A percentile compares a stretch with the other conserved stretches of the same genome.
These are phyloP conservation scores for Lottia scabra DNA, from an alignment of 2,888 invertebrate genomes.

Conservation along the genomic window DNA sequence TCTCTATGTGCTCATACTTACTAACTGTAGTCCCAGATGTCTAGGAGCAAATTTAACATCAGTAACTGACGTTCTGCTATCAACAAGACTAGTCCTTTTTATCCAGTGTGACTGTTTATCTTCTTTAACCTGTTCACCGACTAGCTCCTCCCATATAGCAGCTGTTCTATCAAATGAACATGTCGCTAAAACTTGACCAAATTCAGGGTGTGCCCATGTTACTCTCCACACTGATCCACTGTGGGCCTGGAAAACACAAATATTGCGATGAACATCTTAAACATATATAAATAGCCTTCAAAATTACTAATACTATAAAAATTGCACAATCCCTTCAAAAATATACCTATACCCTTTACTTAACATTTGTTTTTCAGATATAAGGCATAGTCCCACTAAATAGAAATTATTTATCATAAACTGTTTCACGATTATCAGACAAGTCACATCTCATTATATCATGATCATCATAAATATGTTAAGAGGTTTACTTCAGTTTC, in stretches of 20 bases:
- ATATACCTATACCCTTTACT: no score
- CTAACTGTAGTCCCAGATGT: slow-evolving; percentile 86
- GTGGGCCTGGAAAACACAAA: slow-evolving; percentile 75
- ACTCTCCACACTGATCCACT: slow-evolving; percentile 99
- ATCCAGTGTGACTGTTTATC: slow-evolving; percentile 78
- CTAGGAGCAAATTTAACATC: slow-evolving; percentile 98
- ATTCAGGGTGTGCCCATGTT: slow-evolving; percentile 98
- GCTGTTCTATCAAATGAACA: slow-evolving; percentile 98
- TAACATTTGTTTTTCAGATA: no score
- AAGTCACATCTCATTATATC: no score
- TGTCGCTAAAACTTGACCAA: slow-evolving; percentile 98
- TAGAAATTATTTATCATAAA: no score
- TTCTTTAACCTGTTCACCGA: slow-evolving; percentile 35
- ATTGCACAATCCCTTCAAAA: no score
- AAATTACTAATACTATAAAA: no score
- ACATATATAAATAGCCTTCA: no score
- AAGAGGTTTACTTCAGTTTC: no score
- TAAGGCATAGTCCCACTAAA: no score
- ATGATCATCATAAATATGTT: no score
- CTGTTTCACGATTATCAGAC: no score
- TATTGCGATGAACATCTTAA: no score
- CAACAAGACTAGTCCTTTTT: slow-evolving; percentile 90
- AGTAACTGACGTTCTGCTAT: slow-evolving; percentile 96
- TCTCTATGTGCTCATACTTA: slow-evolving; percentile 41
- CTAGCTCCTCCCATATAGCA: slow-evolving; percentile 94